Conservation (phyloP, 2,888 invertebrate genomes). For the Amphipoea oculea region DNA sequence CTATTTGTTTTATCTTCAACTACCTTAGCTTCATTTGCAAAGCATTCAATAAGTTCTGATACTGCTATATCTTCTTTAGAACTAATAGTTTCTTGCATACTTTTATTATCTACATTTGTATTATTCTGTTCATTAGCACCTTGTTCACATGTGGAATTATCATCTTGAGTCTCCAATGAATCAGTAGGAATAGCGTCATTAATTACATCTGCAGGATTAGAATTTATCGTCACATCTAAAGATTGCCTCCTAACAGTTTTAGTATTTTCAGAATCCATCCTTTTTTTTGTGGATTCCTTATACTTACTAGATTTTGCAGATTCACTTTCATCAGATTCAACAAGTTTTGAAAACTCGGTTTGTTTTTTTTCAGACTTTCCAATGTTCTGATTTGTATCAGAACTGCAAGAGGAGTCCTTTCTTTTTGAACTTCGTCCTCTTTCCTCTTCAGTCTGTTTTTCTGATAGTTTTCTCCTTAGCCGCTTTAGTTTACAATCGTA, state of each 20-base stretch:
- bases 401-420: constrained; percentile 23
- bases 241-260: constrained; percentile 10
- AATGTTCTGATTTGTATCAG: constrained; percentile 28
- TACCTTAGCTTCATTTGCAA: constrained; percentile 43
- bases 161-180: background rate
- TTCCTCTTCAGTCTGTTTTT: constrained; percentile 29
- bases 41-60: constrained; percentile 50
- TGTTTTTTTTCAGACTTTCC: background rate
- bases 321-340: constrained; percentile 24
- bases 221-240: background rate
- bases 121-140: constrained; percentile 2
- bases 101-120: background rate
- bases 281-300: constrained; percentile 18
- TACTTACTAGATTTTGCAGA: constrained; percentile 6
- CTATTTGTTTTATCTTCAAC: background rate
- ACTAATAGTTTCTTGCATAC: background rate
- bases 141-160: constrained; percentile 5
- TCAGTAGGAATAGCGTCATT: constrained; percentile 2
- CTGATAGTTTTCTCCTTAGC: constrained; percentile 63
- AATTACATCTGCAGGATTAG: background rate
- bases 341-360: background rate
- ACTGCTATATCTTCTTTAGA: constrained; percentile 30
- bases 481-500: constrained; percentile 82
- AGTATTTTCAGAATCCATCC: constrained; percentile 3
- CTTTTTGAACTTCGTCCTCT: constrained; percentile 4